Evolutionary conservation across 2,888 invertebrate genomes (phyloP).

Genomic region (Eupithecia exiguata): DNA sequence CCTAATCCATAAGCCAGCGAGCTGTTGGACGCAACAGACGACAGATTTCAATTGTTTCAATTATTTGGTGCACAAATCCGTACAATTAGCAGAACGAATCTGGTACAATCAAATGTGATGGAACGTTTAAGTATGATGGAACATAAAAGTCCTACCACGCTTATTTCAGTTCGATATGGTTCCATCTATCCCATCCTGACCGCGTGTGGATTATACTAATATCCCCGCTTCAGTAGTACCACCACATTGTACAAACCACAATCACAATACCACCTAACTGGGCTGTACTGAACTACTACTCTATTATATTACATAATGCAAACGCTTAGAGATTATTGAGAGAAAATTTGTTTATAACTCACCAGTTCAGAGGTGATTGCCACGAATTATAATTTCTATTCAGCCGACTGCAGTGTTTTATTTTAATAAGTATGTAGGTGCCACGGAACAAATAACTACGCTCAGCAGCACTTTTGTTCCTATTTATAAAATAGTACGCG

Average conservation of each 20-base stretch:
- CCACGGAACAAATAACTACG: not conserved
- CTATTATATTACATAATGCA: not conserved
- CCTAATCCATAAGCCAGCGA: not conserved
- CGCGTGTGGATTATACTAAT: not conserved
- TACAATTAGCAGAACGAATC: not conserved
- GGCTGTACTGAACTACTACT: not conserved
- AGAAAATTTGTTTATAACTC: no score
- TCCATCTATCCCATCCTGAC: not conserved
- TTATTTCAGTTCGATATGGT: not conserved
- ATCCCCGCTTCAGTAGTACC: not conserved
- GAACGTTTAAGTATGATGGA: not conserved
- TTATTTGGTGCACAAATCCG: constrained; percentile 27
- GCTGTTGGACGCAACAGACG: not conserved
- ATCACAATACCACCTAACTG: not conserved
- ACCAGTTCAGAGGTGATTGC: not conserved
- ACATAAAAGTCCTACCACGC: not conserved
- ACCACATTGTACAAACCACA: not conserved
- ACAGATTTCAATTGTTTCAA: constrained; percentile 27
- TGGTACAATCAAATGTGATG: not conserved
- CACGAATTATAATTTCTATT: not conserved
- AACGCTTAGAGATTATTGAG: not conserved
- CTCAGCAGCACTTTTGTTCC: constrained; percentile 10
- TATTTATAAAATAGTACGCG: constrained; percentile 5
- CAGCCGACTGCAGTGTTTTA: constrained; percentile 8
- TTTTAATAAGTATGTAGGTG: constrained; percentile 15